Conservation (phyloP, 30 jellyfish, hydroid and myxozoan species). For the Phacellophora camtschatica region DNA sequence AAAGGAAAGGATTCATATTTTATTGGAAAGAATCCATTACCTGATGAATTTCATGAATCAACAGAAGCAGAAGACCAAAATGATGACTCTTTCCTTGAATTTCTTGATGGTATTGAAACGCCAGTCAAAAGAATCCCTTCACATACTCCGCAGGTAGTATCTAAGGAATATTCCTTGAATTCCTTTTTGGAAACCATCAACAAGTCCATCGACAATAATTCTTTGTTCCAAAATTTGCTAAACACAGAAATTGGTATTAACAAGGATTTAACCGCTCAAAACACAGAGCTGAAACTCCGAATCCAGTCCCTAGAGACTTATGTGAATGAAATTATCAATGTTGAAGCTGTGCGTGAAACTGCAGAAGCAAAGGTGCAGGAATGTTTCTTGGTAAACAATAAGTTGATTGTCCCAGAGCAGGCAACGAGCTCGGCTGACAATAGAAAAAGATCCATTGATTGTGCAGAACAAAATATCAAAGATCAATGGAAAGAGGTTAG, state of each 20-base stretch:
- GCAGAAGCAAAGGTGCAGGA: neutral
- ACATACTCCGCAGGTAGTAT: neutral
- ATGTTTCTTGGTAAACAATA: neutral
- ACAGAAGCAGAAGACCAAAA: neutral
- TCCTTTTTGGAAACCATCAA: neutral
- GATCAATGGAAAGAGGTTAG: slow-evolving; percentile 21
- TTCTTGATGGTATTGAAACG: neutral
- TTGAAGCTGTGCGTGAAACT: neutral
- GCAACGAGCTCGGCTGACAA: slow-evolving; percentile 6
- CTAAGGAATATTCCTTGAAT: neutral
- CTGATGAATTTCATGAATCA: neutral
- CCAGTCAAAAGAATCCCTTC: neutral
- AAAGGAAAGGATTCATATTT: slow-evolving; percentile 11
- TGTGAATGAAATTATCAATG: neutral
- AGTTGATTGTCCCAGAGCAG: neutral
- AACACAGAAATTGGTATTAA: neutral
- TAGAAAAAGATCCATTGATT: neutral
- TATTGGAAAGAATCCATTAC: neutral
- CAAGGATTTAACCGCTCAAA: neutral
- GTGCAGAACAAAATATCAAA: neutral
- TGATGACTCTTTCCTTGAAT: neutral
- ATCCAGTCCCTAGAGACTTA: neutral
- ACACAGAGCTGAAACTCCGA: neutral
- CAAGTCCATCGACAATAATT: neutral
- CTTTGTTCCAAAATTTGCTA: neutral